phyloP scores from a whole-genome alignment of 2,797 vertebrate genomes.

The Calcarius lapponicus region DNA sequence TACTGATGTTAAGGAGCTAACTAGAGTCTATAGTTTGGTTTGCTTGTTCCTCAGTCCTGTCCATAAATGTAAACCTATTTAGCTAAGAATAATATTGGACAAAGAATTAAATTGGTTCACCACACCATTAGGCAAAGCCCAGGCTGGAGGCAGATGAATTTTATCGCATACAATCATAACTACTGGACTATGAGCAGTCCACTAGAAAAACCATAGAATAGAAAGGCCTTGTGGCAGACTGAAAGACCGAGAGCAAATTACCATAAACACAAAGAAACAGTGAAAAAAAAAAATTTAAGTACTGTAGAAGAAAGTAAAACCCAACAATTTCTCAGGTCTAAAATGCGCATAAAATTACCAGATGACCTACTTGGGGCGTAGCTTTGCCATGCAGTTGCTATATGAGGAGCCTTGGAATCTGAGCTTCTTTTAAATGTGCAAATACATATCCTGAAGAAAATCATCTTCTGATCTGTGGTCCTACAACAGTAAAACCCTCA shows the following conservation, averaged over 20 bases:
- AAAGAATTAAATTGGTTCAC: not conserved
- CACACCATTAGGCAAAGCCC: not conserved
- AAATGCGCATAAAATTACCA: not conserved
- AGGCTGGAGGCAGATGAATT: not conserved
- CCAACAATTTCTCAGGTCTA: not conserved
- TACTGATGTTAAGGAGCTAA: not conserved
- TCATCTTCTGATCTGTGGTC: not conserved
- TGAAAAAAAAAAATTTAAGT: not conserved
- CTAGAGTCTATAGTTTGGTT: not conserved
- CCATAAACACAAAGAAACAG: not conserved
- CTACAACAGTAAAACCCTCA: not conserved
- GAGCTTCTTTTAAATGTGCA: not conserved
- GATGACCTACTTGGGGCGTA: rapidly evolving
- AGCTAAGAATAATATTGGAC: rapidly evolving
- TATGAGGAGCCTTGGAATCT: not conserved
- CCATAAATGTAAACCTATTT: not conserved
- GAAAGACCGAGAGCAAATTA: not conserved
- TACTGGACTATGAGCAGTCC: not conserved
- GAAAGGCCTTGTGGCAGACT: not conserved
- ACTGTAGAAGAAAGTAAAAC: not conserved
- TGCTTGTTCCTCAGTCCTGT: not conserved
- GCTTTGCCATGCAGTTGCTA: not conserved
- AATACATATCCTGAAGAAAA: not conserved
- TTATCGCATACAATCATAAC: not conserved
- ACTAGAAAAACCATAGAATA: not conserved